These are phyloP conservation scores for Camponotus floridanus DNA, from an alignment of 1,140 invertebrate species.

Conservation along the genomic window DNA sequence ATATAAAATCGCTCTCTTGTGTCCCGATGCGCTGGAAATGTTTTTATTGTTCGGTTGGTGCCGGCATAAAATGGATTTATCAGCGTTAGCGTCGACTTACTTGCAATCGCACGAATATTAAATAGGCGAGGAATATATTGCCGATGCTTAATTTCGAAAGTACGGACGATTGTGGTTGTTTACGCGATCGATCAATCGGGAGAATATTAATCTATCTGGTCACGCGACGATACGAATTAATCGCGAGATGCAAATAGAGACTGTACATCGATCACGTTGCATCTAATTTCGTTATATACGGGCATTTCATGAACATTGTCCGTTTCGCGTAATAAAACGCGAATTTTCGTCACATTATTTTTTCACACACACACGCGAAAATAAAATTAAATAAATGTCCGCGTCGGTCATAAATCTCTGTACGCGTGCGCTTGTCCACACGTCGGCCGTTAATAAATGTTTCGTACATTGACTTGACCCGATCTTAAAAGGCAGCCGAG, in stretches of 20 bases:
- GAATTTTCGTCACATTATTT: neutral
- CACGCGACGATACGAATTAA: neutral
- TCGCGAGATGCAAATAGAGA: neutral
- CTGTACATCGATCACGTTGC: neutral
- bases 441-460: slow-evolving; percentile 68
- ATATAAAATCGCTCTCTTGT: slow-evolving; percentile 43
- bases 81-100: slow-evolving; percentile 21
- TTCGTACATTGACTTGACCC: slow-evolving; percentile 71
- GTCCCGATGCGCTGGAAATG: neutral
- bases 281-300: neutral
- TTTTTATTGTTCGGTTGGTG: slow-evolving; percentile 18
- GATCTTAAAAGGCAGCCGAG: slow-evolving; percentile 68
- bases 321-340: neutral
- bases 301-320: neutral
- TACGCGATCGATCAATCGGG: neutral
- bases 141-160: slow-evolving; percentile 10
- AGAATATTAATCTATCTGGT: slow-evolving; percentile 8
- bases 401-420: neutral
- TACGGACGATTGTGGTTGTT: neutral
- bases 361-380: too few relatives aligned
- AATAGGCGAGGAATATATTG: slow-evolving; percentile 11
- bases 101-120: neutral
- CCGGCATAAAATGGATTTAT: slow-evolving; percentile 45
- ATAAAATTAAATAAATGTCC: neutral
- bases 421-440: neutral